A percentile compares a stretch with the other conserved stretches of the same genome.
Conservation (phyloP, 2,797 vertebrate genomes). For the Sphenopsis melanotis region DNA sequence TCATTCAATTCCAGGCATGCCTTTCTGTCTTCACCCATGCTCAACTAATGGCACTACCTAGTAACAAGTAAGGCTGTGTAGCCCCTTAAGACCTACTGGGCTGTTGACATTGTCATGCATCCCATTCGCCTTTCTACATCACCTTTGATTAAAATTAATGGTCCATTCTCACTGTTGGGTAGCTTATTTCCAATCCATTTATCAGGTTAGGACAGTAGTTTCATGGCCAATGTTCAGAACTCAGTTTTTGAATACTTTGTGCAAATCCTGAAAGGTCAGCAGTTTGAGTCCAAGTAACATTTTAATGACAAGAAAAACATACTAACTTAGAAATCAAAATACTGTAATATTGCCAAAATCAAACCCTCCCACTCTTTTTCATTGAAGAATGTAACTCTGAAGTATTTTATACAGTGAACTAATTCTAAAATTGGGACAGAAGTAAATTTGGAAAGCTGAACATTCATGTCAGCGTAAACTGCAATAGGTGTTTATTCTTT, state of each 20-base stretch:
- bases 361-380: not conserved
- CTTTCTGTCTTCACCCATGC: constrained; percentile 95
- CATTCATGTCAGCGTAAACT: not conserved
- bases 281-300: constrained; percentile 80
- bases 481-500: not conserved
- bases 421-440: not conserved
- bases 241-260: constrained; percentile 85
- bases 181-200: constrained; percentile 95
- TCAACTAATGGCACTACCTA: constrained; percentile 91
- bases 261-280: constrained; percentile 84
- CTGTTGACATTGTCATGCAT: constrained; percentile 92
- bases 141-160: constrained; percentile 99
- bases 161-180: constrained; percentile 87
- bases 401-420: not conserved
- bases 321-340: constrained; percentile 44
- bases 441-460: not conserved
- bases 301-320: constrained; percentile 81
- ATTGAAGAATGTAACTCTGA: not conserved
- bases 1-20: constrained; percentile 94
- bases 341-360: not conserved
- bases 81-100: constrained; percentile 84
- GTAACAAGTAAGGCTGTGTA: constrained; percentile 79
- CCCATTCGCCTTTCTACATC: constrained; percentile 88
- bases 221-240: constrained; percentile 80
- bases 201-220: constrained; percentile 86